These are phyloP conservation scores for Remorina albescens DNA, from an alignment of 2,797 vertebrate genomes.

Conservation along the genomic window DNA sequence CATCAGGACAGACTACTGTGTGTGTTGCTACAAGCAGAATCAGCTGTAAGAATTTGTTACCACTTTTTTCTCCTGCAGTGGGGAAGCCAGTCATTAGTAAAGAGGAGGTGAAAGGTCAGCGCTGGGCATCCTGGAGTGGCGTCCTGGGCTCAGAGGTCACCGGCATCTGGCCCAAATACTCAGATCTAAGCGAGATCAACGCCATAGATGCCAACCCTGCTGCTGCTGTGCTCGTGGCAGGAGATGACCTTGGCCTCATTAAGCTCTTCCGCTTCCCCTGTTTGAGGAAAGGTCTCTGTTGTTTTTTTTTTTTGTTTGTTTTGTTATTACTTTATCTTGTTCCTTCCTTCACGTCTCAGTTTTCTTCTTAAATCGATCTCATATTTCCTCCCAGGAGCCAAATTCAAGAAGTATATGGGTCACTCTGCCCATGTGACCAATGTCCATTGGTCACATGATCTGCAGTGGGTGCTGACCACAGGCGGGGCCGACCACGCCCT, in stretches of 20 bases:
- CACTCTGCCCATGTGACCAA: conserved; percentile 97
- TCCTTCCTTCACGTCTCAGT: background rate
- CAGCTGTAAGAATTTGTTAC: no score
- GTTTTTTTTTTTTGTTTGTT: background rate
- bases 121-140: conserved; percentile 94
- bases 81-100: conserved; percentile 89
- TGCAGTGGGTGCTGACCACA: conserved; percentile 94
- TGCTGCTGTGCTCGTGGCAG: conserved; percentile 89
- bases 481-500: conserved; percentile 96
- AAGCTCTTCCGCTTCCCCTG: conserved; percentile 95
- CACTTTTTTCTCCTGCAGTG: conserved; percentile 76
- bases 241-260: conserved; percentile 93
- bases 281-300: conserved; percentile 88
- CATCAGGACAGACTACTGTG: background rate
- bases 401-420: conserved; percentile 94
- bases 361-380: background rate
- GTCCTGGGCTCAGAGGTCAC: conserved; percentile 93
- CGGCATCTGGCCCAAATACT: conserved; percentile 96
- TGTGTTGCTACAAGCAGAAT: background rate
- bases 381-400: conserved; percentile 84
- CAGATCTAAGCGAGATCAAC: conserved; percentile 88
- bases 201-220: conserved; percentile 94
- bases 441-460: conserved; percentile 95
- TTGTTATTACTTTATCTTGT: background rate
- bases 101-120: conserved; percentile 93